A percentile compares a stretch with the other conserved stretches of the same genome.
Evolutionary conservation across 2,888 invertebrate species (phyloP).

Genomic region (Papilio elwesi): DNA sequence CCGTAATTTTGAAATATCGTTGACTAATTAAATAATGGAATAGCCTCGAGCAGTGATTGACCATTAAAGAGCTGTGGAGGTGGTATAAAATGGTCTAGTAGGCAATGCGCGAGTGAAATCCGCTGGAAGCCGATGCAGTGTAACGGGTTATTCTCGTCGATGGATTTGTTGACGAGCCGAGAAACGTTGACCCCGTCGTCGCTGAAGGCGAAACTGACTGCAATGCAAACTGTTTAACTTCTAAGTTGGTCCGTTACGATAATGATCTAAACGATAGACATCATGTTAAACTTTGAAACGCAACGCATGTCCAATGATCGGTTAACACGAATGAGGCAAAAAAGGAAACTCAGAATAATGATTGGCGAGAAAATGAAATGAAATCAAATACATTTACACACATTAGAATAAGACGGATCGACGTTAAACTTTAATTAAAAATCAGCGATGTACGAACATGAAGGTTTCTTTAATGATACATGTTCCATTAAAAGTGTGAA

Average conservation of each 20-base stretch:
- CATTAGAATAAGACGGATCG: too few species aligned
- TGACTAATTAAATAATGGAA: constrained; percentile 21
- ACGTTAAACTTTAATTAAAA: too few species aligned
- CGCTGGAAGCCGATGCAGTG: constrained; percentile 76
- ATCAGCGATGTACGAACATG: too few species aligned
- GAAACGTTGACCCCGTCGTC: constrained; percentile 78
- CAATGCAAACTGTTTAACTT: constrained; percentile 64
- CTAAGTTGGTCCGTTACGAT: constrained; percentile 36
- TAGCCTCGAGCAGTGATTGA: constrained; percentile 37
- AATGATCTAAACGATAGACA: constrained; percentile 17
- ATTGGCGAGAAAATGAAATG: neutral
- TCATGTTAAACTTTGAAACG: constrained; percentile 7
- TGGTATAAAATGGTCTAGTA: constrained; percentile 65
- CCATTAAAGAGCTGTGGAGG: constrained; percentile 50
- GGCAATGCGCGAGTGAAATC: constrained; percentile 71
- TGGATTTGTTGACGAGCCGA: constrained; percentile 80
- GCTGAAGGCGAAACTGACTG: constrained; percentile 68
- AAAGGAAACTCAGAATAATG: neutral
- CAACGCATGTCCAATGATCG: constrained; percentile 6
- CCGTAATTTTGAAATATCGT: constrained; percentile 30
- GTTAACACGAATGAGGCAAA: constrained; percentile 1
- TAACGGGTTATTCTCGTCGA: constrained; percentile 83
- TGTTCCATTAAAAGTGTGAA: too few species aligned
- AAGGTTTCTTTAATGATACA: too few species aligned
- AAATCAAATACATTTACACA: neutral